Percentiles rank a stretch among this genome's conserved stretches.
phyloP scores from a whole-genome alignment of 2,888 invertebrate genomes.

The Hypercompe scribonia region DNA sequence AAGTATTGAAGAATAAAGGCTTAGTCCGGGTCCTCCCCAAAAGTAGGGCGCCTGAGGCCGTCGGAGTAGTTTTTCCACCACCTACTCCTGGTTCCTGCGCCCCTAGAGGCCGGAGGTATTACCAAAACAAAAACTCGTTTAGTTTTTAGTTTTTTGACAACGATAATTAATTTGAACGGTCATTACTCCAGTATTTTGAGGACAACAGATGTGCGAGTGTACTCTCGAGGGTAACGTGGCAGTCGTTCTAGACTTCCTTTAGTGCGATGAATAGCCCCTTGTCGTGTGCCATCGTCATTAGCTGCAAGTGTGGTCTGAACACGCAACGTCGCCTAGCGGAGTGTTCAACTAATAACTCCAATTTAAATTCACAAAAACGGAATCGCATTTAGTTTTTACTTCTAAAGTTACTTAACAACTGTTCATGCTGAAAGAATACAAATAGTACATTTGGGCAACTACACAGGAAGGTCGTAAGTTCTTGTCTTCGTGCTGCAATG shows the following conservation, averaged over 20 bases:
- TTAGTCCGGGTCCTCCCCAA: too few relatives aligned
- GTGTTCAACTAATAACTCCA: slow-evolving; percentile 12
- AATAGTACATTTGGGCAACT: not conserved
- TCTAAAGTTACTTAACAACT: not conserved
- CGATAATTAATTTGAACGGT: not conserved
- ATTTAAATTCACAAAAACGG: slow-evolving; percentile 10
- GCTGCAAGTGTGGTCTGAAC: slow-evolving; percentile 39
- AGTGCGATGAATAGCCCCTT: slow-evolving; percentile 36
- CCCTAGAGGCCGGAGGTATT: too few relatives aligned
- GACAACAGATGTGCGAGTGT: not conserved
- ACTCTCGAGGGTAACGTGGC: slow-evolving; percentile 19
- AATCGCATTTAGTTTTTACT: not conserved
- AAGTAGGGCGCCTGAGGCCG: too few relatives aligned
- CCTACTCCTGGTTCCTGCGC: too few relatives aligned
- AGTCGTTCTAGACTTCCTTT: slow-evolving; percentile 37
- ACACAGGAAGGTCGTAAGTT: not conserved
- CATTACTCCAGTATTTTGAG: not conserved
- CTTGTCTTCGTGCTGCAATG: not conserved
- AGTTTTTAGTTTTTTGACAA: not conserved
- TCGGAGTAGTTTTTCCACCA: too few relatives aligned
- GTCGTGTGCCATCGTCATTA: slow-evolving; percentile 45
- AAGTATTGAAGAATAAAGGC: not conserved
- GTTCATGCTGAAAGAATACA: not conserved
- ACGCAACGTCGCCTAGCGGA: slow-evolving; percentile 43
- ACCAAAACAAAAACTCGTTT: not conserved